Conservation (phyloP, 2,113 vertebrate genomes). For the Aplodontia rufa region DNA sequence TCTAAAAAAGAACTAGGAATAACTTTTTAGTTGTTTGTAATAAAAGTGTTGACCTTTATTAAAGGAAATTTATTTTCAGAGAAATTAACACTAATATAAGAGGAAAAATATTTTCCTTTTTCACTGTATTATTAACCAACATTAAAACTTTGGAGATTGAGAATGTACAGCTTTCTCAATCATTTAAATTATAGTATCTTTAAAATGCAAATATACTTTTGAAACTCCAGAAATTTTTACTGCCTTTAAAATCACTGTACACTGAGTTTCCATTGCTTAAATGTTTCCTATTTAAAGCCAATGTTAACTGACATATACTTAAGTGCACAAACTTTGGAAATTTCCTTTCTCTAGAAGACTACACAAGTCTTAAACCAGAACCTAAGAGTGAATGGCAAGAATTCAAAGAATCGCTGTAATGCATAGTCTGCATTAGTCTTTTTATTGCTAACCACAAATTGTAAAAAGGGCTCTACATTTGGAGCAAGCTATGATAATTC, state of each 20-base stretch:
- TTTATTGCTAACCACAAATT: neutral
- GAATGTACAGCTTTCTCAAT: neutral
- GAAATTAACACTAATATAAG: neutral
- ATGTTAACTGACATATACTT: conserved; percentile 6
- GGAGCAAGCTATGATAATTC: neutral
- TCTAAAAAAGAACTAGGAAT: neutral
- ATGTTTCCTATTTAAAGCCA: neutral
- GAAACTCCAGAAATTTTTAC: neutral
- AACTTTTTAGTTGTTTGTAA: neutral
- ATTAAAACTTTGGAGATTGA: conserved; percentile 10
- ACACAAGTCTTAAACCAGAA: conserved; percentile 13
- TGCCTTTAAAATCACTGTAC: neutral
- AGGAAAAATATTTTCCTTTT: neutral
- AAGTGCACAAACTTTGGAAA: neutral
- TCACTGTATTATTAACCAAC: neutral
- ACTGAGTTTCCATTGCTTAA: conserved; percentile 8
- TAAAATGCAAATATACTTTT: conserved; percentile 8
- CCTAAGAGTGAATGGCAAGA: neutral
- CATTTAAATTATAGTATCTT: neutral
- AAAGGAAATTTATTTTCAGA: neutral
- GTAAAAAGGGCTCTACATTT: neutral
- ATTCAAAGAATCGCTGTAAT: neutral
- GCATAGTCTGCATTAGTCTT: neutral
- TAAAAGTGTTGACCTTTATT: neutral
- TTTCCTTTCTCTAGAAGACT: conserved; percentile 29